Base-by-base conservation (phyloP, 2,797 vertebrate species). In the Microtus obscurus region DNA sequence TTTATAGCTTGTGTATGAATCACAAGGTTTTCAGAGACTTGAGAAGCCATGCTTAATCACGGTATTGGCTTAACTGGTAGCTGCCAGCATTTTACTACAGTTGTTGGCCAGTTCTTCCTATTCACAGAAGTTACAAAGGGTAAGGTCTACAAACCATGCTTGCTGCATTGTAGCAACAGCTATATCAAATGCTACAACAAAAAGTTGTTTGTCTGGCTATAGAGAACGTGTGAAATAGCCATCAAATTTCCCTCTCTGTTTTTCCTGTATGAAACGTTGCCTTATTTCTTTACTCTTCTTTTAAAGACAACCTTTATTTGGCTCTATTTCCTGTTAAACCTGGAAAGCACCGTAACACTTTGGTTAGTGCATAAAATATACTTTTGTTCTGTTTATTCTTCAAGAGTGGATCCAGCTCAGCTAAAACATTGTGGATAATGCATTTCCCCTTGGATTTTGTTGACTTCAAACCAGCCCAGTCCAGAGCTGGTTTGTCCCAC, bases 331-430 rank as follows among this genome's bases (percentile, higher is more conserved):
- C 27, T 0, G 10, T 83, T 45, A 83, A 65, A 83, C 17, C 90
- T 96, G 81, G 88, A 91, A 97, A 94, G 37, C 74, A 71, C 10
- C 87, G 34, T 71, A 76, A 12, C 56, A 91, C 73, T 89, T 96
- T 91, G 12, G 53, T 19, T 87, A 77, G 43, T 63, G n/a, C 73
- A 59, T 93, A 90, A 94, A 93, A 93, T 89, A 65, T 2, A 51
- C 9, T 53, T 89, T 89, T 94, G 51, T 93, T 96, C 31, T 63
- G 81, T 48, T 94, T 76, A 93, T 94, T 87, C 12, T 77, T 88
- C 11, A 83, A 79, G 80, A 59, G 37, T 67, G 78, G 92, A 71
- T 94, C 37, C 37, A 93, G 61, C 34, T 90, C 45, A 90, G 69
- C 31, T 73, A 85, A 94, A 93, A 74, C n/a, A 71, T 74, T 53